Evolutionary conservation across 2,888 invertebrate genomes (phyloP), one percentile per base, ranked within the genome.

Genomic region (Podabrus alpinus): DNA sequence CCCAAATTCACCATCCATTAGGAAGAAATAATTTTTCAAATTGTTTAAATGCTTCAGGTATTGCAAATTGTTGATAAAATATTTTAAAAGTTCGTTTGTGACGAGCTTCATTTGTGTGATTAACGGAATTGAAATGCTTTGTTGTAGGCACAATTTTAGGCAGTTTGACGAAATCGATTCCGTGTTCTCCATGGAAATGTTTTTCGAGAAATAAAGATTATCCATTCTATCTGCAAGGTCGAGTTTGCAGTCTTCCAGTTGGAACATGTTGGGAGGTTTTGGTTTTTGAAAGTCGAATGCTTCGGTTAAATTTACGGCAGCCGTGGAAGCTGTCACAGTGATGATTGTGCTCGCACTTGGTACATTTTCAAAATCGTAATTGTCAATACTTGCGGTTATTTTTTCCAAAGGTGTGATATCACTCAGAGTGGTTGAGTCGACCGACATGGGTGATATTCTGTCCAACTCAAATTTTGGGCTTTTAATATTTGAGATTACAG

Each of bases 1-100:
- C 0, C 92, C 92, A 85, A 95, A 95, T 85, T 95, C 94, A 0
- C 95, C 95, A 80, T 95, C 94, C 88, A 94, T 90, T 19, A 95
- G 84, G 81, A 95, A 94, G 85, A 93, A 95, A 81, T 93, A 95
- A 83, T 93, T 92, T 66, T 94, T 90, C n/a, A 95, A 86, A 84
- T 92, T 93, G 64, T 91, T 90, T 79, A 95, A 88, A 86, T 95
- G 94, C 16, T 92, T 90, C 59, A 94, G 89, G 84, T 93, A 90
- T 69, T 93, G 91, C 15, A 92, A 87, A 76, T 93, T 91, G 0
- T 90, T 88, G 0, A 95, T 86, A 80, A 93, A 92, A 83, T 93
- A 90, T 29, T 92, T 93, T 76, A 95, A 86, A 16, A 94, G 90
- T 9, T 94, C 94, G 76, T 92, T 92, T 74, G 94, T 93, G 0